Evolutionary conservation across 2,113 vertebrate species (phyloP), one percentile per base, ranked within the genome.

Genomic region (Blennius ocellaris): DNA sequence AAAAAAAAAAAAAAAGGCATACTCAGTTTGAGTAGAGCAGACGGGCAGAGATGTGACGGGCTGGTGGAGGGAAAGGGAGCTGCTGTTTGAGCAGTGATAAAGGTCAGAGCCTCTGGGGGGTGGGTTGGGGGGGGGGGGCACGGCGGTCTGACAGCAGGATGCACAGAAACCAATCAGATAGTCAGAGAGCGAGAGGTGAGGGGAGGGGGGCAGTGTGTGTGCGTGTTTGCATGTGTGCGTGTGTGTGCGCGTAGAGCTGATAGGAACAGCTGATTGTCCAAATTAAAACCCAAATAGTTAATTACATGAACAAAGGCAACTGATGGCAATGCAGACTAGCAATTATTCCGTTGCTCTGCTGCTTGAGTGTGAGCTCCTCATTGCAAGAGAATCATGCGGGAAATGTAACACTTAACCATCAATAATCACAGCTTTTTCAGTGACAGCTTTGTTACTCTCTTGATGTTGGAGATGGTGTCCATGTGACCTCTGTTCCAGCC

Each of bases 281-380:
- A 11, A 21, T 1, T 11, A 48, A 15, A 60, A 49, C 45, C 17
- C 14, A 66, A 37, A 80, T 11, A 53, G 41, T 11, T 56, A 55
- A 81, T 81, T 69, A 77, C 47, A 10, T 14, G 3, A 59, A 68
- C 44, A 70, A 80, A 48, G 51, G 39, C 12, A 39, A 55, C 48
- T 75, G 55, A 73, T 69, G 45, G 64, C 12, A 11, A 55, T 2
- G 2, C 38, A 6, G 51, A 40, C 43, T 30, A 8, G 37, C 48
- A 73, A 68, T 67, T 55, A 66, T 3, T 7, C 55, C 41, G 12
- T 41, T 30, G 47, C 4, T 9, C 11, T 41, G 45, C 51, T 54
- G 21, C 43, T 5, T 37, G 51, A 47, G 47, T 30, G 9, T 40
- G n/a, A n/a, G 12, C 49, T 41, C 36, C n/a, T 72, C 67, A 48